Conservation (phyloP, 1,140 invertebrate genomes). For the Drosophila ercepeae region DNA sequence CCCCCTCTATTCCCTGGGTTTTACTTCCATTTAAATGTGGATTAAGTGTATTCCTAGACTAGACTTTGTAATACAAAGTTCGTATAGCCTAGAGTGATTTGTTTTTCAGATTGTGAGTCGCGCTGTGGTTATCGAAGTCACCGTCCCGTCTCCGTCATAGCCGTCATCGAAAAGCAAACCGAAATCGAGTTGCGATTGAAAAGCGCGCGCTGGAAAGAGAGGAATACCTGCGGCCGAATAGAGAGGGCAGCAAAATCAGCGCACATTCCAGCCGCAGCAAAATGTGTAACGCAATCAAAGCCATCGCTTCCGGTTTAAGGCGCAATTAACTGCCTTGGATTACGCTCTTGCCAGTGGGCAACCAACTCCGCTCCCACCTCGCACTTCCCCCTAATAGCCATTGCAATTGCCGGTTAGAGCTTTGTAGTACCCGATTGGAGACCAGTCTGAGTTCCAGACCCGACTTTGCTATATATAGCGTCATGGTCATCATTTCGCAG, state of each 20-base stretch:
- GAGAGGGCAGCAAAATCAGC: constrained; percentile 62
- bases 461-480: constrained; percentile 51
- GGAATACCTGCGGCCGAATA: constrained; percentile 10
- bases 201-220: not conserved
- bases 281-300: constrained; percentile 83
- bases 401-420: constrained; percentile 46
- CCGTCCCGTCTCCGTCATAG: constrained; percentile 20
- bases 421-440: constrained; percentile 18
- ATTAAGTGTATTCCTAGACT: constrained; percentile 77
- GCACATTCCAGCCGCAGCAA: constrained; percentile 72
- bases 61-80: no score
- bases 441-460: constrained; percentile 21
- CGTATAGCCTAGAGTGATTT: constrained; percentile 76
- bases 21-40: constrained; percentile 58
- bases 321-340: constrained; percentile 80
- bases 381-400: constrained; percentile 1
- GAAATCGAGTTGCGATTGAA: constrained; percentile 57
- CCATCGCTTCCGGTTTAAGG: constrained; percentile 81
- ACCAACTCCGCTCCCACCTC: not conserved
- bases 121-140: constrained; percentile 54
- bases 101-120: constrained; percentile 78
- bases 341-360: constrained; percentile 58
- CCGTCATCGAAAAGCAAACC: constrained; percentile 29
- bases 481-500: constrained; percentile 76
- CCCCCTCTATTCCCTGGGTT: not conserved